A percentile compares a stretch with the other conserved stretches of the same genome.
Conservation (phyloP, 2,113 vertebrate species). For the Tauraco erythrolophus region DNA sequence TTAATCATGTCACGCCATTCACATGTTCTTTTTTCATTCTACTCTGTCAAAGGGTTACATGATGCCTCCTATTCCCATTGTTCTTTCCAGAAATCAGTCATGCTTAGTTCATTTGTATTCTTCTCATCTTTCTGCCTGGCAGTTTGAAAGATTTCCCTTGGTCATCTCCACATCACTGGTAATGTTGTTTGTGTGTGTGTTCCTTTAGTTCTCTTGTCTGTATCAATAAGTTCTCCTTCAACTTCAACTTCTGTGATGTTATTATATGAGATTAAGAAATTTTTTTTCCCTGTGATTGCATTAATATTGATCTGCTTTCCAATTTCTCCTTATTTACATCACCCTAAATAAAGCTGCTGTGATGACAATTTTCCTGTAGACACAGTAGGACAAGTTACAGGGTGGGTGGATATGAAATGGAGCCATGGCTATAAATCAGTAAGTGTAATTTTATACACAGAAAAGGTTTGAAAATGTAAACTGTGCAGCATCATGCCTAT, state of each 20-base stretch:
- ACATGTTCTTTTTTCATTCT: not conserved
- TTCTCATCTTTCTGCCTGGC: constrained; percentile 17
- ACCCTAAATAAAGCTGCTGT: not conserved
- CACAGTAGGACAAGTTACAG: not conserved
- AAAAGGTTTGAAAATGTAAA: not conserved
- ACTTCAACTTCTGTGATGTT: not conserved
- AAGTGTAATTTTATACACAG: not conserved
- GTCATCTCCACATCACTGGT: not conserved
- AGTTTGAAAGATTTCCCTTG: constrained; percentile 18
- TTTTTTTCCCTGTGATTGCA: not conserved
- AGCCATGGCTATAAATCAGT: not conserved
- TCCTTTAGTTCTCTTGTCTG: not conserved
- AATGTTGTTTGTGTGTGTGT: not conserved
- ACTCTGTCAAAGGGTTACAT: not conserved
- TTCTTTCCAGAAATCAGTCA: constrained; percentile 4
- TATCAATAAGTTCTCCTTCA: not conserved
- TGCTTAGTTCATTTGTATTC: not conserved
- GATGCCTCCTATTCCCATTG: not conserved
- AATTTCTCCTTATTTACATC: not conserved
- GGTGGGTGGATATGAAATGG: not conserved
- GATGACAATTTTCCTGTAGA: not conserved
- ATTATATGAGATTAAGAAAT: not conserved
- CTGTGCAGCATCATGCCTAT: not conserved
- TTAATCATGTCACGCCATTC: not conserved
- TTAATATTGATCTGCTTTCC: not conserved